Conservation (phyloP, 2,888 invertebrate species). For the Chymomyza caudatula region DNA sequence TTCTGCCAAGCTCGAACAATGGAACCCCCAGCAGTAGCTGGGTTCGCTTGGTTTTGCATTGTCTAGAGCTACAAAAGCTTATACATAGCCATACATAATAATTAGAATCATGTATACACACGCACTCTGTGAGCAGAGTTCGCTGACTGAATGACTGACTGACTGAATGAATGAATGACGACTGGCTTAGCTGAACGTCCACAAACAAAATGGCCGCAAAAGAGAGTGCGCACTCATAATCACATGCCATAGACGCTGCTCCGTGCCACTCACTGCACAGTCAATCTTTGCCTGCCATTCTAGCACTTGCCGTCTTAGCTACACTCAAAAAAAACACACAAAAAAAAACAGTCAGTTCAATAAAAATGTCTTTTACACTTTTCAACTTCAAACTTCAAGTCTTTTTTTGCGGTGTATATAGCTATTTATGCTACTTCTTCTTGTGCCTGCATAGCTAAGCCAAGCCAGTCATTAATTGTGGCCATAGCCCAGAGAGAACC, state of each 20-base stretch:
- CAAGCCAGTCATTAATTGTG: neutral
- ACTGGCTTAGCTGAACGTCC: neutral
- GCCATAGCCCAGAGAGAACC: neutral
- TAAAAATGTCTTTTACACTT: too few relatives aligned
- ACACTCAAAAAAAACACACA: neutral
- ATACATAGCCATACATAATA: conserved; percentile 54
- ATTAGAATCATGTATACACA: conserved; percentile 62
- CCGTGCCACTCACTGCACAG: neutral
- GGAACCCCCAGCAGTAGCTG: conserved; percentile 7
- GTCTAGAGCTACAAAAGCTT: conserved; percentile 41
- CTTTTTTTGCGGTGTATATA: neutral
- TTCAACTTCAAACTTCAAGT: too few relatives aligned
- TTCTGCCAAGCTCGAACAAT: conserved; percentile 4
- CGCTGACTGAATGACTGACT: conserved; percentile 59
- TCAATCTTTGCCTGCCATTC: neutral
- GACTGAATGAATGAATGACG: conserved; percentile 2
- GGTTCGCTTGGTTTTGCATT: conserved; percentile 42
- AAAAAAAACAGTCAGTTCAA: too few relatives aligned
- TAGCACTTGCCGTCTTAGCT: neutral
- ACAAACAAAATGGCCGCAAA: conserved; percentile 8
- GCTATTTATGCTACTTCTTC: neutral
- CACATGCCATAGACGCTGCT: conserved; percentile 10
- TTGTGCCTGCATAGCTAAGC: neutral
- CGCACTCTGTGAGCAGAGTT: conserved; percentile 38
- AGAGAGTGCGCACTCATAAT: conserved; percentile 21